Evolutionary conservation across 2,888 invertebrate species (phyloP).

Genomic region (Enchytraeus crypticus): DNA sequence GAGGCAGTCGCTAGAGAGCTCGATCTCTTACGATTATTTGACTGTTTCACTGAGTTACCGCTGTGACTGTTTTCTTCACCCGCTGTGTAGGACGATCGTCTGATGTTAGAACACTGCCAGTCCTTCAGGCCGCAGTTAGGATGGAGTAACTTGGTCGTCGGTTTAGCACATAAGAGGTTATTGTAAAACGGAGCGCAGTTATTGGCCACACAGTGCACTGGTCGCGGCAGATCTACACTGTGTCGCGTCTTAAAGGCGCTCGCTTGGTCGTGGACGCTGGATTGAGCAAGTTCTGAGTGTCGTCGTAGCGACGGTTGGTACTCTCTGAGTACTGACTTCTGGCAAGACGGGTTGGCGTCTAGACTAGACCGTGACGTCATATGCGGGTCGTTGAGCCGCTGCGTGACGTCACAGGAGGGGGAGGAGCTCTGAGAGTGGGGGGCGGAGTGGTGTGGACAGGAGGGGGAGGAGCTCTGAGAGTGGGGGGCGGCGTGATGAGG

Average conservation of each 20-base stretch:
- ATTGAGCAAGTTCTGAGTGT: constrained; percentile 1
- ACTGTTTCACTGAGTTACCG: background rate
- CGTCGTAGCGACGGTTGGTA: background rate
- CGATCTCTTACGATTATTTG: background rate
- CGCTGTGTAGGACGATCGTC: background rate
- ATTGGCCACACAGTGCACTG: background rate
- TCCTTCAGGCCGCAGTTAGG: background rate
- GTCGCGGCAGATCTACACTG: background rate
- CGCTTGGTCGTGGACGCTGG: background rate
- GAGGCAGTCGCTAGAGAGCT: constrained; percentile 3
- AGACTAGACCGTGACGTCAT: background rate
- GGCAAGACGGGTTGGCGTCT: background rate
- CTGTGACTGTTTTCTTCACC: background rate
- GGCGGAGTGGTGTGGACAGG: background rate
- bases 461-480: background rate
- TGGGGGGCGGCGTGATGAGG: background rate
- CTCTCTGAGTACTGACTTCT: background rate
- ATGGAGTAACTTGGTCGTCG: too few relatives aligned
- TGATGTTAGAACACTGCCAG: background rate
- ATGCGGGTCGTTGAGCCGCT: background rate
- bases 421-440: background rate
- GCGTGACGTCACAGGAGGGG: too few relatives aligned
- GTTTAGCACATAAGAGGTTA: too few relatives aligned
- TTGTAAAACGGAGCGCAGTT: too few relatives aligned
- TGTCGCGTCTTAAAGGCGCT: background rate